Percentiles rank a stretch among this genome's conserved stretches.
Conservation (phyloP, 2,888 invertebrate species). For the Julus scandinavius region DNA sequence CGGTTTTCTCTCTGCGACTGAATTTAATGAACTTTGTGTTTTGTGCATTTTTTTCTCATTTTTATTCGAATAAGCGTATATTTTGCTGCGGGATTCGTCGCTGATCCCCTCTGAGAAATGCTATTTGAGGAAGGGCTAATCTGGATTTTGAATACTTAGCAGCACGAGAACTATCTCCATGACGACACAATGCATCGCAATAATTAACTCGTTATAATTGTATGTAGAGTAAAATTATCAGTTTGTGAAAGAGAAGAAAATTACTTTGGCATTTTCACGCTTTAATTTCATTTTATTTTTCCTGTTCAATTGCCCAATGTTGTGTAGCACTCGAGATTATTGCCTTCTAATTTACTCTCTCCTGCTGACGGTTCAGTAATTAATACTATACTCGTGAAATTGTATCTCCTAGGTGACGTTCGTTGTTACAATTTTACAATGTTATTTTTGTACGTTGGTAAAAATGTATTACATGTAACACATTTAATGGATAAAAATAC, state of each 20-base stretch:
- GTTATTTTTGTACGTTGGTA: too few relatives aligned
- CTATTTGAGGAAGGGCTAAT: neutral
- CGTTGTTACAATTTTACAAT: too few relatives aligned
- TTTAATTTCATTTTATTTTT: neutral
- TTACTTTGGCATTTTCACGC: neutral
- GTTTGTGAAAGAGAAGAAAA: neutral
- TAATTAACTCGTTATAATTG: neutral
- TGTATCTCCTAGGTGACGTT: neutral
- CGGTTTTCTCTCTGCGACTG: neutral
- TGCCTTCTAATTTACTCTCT: neutral
- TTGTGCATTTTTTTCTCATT: neutral
- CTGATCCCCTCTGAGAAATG: neutral
- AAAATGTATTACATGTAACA: too few relatives aligned
- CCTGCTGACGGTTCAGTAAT: neutral
- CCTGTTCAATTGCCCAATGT: neutral
- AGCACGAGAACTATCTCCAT: neutral
- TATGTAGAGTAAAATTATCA: neutral
- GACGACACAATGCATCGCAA: neutral
- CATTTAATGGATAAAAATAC: too few relatives aligned
- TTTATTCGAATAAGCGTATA: neutral
- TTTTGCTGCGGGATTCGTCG: neutral
- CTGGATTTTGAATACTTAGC: neutral
- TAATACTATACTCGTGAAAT: neutral
- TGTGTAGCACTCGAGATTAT: neutral
- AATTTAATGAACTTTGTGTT: neutral